Evolutionary conservation across 2,797 vertebrate species (phyloP).

Genomic region (Adrianichthys oophorus): DNA sequence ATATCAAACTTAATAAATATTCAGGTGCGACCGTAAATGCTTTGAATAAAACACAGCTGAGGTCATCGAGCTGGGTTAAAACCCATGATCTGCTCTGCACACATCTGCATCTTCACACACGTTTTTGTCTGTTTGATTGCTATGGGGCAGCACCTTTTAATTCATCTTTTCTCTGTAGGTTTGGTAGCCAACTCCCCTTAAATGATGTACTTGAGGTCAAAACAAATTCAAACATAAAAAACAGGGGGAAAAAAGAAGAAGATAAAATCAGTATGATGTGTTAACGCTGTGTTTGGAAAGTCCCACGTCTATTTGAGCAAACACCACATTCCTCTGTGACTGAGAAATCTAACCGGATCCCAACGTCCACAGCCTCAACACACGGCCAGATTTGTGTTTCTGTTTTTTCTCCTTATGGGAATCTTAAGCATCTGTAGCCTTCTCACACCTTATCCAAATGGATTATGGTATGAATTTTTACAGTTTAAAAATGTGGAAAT

Average conservation of each 20-base stretch:
- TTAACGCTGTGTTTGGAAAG: constrained; percentile 11
- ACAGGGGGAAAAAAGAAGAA: not conserved
- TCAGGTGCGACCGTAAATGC: not conserved
- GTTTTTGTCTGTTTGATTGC: too few species aligned
- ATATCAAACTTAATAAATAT: not conserved
- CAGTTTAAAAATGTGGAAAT: too few species aligned
- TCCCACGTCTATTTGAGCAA: constrained; percentile 6
- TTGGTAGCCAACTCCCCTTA: too few species aligned
- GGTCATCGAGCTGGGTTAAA: not conserved
- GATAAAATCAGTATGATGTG: too few species aligned
- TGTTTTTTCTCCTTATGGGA: too few species aligned
- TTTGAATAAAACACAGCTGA: not conserved
- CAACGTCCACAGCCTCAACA: not conserved
- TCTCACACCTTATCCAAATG: too few species aligned
- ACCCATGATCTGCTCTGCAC: not conserved
- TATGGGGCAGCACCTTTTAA: too few species aligned
- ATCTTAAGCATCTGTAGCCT: too few species aligned
- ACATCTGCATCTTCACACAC: too few species aligned
- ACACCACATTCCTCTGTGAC: not conserved
- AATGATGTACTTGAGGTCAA: not conserved
- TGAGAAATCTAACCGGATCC: constrained; percentile 4
- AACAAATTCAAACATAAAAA: constrained; percentile 1
- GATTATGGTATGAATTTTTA: too few species aligned
- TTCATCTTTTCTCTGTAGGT: too few species aligned
- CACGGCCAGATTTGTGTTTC: too few species aligned